Conservation (phyloP, 2,888 invertebrate genomes). For the Cephus pygmeus region DNA sequence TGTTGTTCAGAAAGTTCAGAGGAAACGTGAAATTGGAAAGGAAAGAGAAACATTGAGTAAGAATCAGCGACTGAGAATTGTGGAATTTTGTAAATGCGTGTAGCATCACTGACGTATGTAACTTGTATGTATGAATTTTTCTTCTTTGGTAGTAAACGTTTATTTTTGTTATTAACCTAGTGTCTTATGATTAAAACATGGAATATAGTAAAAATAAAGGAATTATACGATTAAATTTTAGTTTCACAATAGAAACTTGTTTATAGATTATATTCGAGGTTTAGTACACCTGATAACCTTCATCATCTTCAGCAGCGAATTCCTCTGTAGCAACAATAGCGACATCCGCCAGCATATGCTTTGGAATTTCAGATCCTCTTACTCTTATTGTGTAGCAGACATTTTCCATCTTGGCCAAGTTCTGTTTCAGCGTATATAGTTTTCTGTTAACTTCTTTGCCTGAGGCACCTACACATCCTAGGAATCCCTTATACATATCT, state of each 20-base stretch:
- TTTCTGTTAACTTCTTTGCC: constrained; percentile 79
- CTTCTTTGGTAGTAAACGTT: background rate
- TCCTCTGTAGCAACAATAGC: constrained; percentile 60
- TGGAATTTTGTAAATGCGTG: background rate
- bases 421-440: constrained; percentile 77
- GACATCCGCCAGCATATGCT: constrained; percentile 73
- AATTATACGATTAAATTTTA: background rate
- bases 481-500: constrained; percentile 73
- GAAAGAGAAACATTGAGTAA: background rate
- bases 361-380: constrained; percentile 83
- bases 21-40: constrained; percentile 13
- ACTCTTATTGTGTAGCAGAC: constrained; percentile 85
- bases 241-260: background rate
- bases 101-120: background rate
- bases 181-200: background rate
- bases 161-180: background rate
- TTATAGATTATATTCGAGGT: background rate
- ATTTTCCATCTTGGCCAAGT: constrained; percentile 84
- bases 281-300: constrained; percentile 64
- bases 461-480: constrained; percentile 69
- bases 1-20: constrained; percentile 36
- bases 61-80: background rate
- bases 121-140: background rate
- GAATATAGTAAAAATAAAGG: background rate
- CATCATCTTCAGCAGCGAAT: constrained; percentile 66